These are phyloP conservation scores for Heliconius ethilla DNA, from an alignment of 2,888 invertebrate genomes.

Conservation along the genomic window DNA sequence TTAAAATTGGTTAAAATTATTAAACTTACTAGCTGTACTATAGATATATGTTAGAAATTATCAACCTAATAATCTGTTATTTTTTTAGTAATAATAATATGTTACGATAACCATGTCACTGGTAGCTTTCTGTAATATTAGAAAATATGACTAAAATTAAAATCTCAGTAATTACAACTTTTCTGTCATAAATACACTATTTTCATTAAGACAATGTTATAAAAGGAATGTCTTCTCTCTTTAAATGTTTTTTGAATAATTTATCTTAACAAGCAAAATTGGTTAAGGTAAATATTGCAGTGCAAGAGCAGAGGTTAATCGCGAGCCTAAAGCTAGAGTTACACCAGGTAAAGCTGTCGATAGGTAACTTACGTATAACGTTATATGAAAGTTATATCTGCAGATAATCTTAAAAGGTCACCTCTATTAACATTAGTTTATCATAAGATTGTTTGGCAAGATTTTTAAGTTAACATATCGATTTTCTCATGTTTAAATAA, in stretches of 20 bases:
- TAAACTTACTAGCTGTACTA: too few species aligned
- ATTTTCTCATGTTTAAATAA: neutral
- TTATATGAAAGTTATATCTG: conserved; percentile 22
- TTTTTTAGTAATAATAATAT: too few species aligned
- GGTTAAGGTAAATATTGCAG: conserved; percentile 29
- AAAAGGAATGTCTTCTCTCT: neutral
- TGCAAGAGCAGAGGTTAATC: conserved; percentile 33
- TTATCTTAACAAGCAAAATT: conserved; percentile 26
- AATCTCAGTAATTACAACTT: neutral
- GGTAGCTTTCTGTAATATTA: neutral
- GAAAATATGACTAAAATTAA: neutral
- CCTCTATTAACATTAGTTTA: conserved; percentile 11
- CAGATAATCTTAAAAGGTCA: conserved; percentile 23
- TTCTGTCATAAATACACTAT: neutral
- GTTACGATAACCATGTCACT: neutral
- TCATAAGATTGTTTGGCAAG: conserved; percentile 2
- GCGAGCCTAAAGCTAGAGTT: conserved; percentile 31
- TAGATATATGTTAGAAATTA: too few species aligned
- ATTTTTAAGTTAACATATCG: neutral
- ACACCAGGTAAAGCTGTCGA: conserved; percentile 27
- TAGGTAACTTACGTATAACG: conserved; percentile 26
- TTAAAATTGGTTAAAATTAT: too few species aligned
- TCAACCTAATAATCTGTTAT: too few species aligned
- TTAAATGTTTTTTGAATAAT: neutral
- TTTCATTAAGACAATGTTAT: too few species aligned